Conservation (phyloP, 2,888 invertebrate genomes). For the Napeogenes inachia region DNA sequence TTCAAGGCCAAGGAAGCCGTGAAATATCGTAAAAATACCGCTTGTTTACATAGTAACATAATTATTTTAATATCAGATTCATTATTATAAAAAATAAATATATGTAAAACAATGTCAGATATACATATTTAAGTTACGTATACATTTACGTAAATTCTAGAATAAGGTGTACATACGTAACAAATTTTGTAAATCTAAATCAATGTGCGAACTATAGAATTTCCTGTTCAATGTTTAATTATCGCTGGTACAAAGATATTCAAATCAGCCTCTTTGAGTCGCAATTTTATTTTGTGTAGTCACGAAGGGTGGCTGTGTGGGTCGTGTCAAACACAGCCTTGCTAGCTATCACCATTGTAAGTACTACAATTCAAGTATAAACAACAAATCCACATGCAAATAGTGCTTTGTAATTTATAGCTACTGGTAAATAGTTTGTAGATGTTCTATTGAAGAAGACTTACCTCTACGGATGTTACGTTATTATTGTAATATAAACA, state of each 20-base stretch:
- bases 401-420: conserved; percentile 35
- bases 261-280: conserved; percentile 26
- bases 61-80: not conserved
- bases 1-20: conserved; percentile 30
- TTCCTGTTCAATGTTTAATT: conserved; percentile 38
- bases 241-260: conserved; percentile 40
- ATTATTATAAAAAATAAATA: no score
- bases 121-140: not conserved
- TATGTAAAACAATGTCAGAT: not conserved
- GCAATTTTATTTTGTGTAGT: conserved; percentile 35
- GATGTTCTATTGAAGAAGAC: conserved; percentile 18
- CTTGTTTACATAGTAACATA: not conserved
- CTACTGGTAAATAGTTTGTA: conserved; percentile 29
- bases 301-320: conserved; percentile 35
- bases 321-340: conserved; percentile 44
- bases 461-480: conserved; percentile 11
- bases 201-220: conserved; percentile 17
- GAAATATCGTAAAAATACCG: conserved; percentile 16
- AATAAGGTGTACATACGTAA: no score
- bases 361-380: conserved; percentile 40
- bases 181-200: no score
- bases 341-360: conserved; percentile 36
- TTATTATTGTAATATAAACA: conserved; percentile 7
- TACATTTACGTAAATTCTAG: not conserved
- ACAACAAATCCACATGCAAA: conserved; percentile 37